Percentiles rank a stretch among this genome's conserved stretches.
Conservation (phyloP, 2,797 vertebrate species). For the Myripristis jacobus region DNA sequence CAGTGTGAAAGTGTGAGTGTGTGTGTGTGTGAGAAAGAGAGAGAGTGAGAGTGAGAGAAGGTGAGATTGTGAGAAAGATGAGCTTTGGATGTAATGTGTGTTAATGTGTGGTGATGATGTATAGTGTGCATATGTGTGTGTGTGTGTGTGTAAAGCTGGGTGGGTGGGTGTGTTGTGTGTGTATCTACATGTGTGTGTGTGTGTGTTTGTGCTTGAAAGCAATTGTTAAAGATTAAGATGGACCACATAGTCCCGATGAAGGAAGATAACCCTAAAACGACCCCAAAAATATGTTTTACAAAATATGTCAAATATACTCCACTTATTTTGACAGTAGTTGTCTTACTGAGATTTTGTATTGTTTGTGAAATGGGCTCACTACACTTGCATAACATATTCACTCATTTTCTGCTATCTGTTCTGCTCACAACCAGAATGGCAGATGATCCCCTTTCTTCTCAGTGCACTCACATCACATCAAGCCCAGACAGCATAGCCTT, state of each 20-base stretch:
- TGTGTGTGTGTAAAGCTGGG: not conserved
- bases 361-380: constrained; percentile 41
- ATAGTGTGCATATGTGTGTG: constrained; percentile 7
- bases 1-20: constrained; percentile 43
- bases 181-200: not conserved
- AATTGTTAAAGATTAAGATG: not conserved
- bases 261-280: constrained; percentile 51
- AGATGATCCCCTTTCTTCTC: not conserved
- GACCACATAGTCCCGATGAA: constrained; percentile 51
- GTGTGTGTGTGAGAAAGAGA: constrained; percentile 26
- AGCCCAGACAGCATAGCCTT: constrained; percentile 19
- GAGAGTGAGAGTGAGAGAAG: not conserved
- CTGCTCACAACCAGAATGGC: constrained; percentile 13
- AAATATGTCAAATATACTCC: constrained; percentile 42
- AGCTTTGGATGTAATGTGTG: not conserved
- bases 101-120: not conserved
- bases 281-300: constrained; percentile 36
- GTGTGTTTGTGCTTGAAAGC: not conserved
- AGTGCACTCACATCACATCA: constrained; percentile 34
- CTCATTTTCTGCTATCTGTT: constrained; percentile 29
- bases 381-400: constrained; percentile 43
- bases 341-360: constrained; percentile 47
- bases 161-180: constrained; percentile 9
- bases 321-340: constrained; percentile 54
- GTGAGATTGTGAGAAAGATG: constrained; percentile 27